Evolutionary conservation across 2,797 vertebrate genomes (phyloP).

Genomic region (Spheniscus humboldti): DNA sequence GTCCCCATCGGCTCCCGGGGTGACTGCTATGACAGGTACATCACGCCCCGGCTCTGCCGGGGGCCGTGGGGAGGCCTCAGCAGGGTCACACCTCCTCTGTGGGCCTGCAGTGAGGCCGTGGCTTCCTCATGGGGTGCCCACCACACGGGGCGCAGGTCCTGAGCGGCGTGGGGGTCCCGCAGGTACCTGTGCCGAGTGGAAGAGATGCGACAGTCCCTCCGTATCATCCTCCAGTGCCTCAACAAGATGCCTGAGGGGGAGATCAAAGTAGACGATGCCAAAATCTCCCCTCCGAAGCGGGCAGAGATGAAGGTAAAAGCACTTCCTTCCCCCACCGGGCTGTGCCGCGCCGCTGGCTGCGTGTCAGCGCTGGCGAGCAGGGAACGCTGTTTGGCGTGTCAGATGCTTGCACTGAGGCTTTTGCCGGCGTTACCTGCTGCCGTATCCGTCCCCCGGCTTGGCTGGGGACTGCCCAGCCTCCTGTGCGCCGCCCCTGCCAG

Average conservation of each 20-base stretch:
- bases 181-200: conserved; percentile 93
- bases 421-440: rapidly evolving
- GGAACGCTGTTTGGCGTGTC: not conserved
- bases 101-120: not conserved
- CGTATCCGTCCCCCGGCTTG: rapidly evolving
- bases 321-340: not conserved
- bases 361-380: not conserved
- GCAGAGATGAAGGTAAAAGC: conserved; percentile 91
- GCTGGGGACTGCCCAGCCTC: not conserved
- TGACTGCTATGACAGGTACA: conserved; percentile 92
- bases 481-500: not conserved
- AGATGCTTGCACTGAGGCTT: rapidly evolving
- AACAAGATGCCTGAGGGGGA: conserved; percentile 97
- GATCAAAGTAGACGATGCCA: conserved; percentile 95
- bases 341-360: rapidly evolving
- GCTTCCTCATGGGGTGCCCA: rapidly evolving
- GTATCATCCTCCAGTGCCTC: conserved; percentile 87
- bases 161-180: not conserved
- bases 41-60: rapidly evolving
- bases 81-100: not conserved
- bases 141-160: rapidly evolving
- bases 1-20: conserved; percentile 86
- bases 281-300: conserved; percentile 91
- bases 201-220: conserved; percentile 93
- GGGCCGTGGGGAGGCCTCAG: not conserved